phyloP scores from a whole-genome alignment of 1,140 invertebrate species.

The Cherax destructor region DNA sequence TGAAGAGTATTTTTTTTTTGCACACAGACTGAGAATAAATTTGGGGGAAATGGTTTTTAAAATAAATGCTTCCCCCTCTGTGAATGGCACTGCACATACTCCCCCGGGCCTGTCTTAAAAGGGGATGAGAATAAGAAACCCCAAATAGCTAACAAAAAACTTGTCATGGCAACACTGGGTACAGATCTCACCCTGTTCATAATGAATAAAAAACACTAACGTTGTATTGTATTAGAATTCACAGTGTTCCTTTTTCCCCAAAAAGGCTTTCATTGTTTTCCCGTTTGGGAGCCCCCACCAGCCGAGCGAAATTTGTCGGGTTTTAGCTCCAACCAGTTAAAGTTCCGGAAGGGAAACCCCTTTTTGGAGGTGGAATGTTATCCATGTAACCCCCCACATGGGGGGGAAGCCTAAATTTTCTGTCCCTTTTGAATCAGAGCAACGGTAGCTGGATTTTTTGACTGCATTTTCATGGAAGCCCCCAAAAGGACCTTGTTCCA shows the following conservation, averaged over 20 bases:
- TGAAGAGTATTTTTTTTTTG: conserved; percentile 52
- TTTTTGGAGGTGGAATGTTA: conserved; percentile 87
- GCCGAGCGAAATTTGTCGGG: conserved; percentile 85
- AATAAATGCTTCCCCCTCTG: background rate
- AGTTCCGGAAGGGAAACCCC: conserved; percentile 93
- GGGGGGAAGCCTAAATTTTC: conserved; percentile 87
- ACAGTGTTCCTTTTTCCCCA: conserved; percentile 85
- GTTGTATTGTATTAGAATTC: conserved; percentile 85
- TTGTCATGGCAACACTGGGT: background rate
- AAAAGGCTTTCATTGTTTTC: conserved; percentile 81
- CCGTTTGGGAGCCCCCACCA: conserved; percentile 78
- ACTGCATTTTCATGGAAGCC: conserved; percentile 80
- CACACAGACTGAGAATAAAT: conserved; percentile 60
- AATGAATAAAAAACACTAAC: background rate
- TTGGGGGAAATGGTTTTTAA: background rate
- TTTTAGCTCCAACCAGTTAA: conserved; percentile 86
- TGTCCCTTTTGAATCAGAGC: conserved; percentile 88
- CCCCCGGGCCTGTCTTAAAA: background rate
- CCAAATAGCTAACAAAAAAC: background rate
- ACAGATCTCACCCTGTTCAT: background rate
- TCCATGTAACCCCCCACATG: conserved; percentile 85
- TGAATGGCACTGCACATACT: background rate
- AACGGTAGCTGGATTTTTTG: conserved; percentile 78
- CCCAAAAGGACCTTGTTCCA: conserved; percentile 85
- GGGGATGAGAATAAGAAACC: background rate